phyloP scores from a whole-genome alignment of 1,140 invertebrate genomes.

The Heliothis virescens region DNA sequence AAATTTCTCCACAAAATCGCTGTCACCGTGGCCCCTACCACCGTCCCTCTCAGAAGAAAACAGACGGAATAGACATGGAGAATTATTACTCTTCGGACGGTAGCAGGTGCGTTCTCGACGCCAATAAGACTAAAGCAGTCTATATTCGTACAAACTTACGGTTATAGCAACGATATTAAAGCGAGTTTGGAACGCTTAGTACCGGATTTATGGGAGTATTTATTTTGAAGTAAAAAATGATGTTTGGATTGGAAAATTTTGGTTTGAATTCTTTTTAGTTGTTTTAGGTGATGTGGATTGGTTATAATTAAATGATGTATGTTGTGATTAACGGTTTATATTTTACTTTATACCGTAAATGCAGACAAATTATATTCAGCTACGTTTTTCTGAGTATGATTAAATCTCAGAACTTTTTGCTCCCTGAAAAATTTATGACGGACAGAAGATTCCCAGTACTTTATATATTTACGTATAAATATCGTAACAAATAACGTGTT shows the following conservation, averaged over 20 bases:
- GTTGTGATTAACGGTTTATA: background rate
- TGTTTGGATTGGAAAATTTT: constrained; percentile 33
- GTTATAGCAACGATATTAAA: constrained; percentile 65
- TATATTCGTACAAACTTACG: constrained; percentile 65
- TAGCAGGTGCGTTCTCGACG: constrained; percentile 65
- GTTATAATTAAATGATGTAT: background rate
- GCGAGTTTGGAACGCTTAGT: constrained; percentile 59
- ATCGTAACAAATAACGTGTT: too few relatives aligned
- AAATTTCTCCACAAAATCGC: constrained; percentile 38
- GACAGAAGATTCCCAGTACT: too few relatives aligned
- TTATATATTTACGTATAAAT: too few relatives aligned
- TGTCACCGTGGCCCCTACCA: constrained; percentile 43
- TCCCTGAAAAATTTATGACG: too few relatives aligned
- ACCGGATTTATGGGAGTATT: constrained; percentile 57
- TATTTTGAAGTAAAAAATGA: constrained; percentile 44
- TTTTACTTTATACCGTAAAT: background rate
- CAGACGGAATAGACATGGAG: constrained; percentile 60
- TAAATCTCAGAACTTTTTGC: too few relatives aligned
- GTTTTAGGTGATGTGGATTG: background rate
- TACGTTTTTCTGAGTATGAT: too few relatives aligned
- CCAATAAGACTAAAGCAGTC: constrained; percentile 60
- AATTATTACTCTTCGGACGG: constrained; percentile 67
- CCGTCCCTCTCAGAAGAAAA: constrained; percentile 54
- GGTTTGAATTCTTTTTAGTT: constrained; percentile 1
- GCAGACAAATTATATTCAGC: too few relatives aligned